Evolutionary conservation across 2,797 vertebrate genomes (phyloP).

Genomic region (Picus viridis): DNA sequence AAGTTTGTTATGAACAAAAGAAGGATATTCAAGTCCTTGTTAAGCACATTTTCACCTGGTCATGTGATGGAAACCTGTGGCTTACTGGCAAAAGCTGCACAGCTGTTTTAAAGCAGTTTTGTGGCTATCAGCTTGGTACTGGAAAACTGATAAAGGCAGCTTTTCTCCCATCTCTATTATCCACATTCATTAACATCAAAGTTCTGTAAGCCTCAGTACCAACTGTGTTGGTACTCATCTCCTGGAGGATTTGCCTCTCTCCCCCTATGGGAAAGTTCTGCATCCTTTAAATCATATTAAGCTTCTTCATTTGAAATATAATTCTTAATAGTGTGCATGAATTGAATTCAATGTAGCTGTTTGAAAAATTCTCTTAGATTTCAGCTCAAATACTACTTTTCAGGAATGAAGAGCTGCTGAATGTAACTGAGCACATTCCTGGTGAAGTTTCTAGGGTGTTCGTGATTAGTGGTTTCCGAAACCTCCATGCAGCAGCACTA

Average conservation of each 20-base stretch:
- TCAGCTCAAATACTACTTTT: constrained; percentile 63
- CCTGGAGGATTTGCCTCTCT: constrained; percentile 73
- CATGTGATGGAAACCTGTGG: constrained; percentile 43
- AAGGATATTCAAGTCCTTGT: constrained; percentile 38
- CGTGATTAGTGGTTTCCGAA: neutral
- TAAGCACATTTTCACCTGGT: constrained; percentile 65
- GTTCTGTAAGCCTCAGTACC: constrained; percentile 68
- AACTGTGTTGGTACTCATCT: constrained; percentile 73
- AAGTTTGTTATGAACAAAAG: constrained; percentile 58
- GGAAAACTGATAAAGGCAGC: constrained; percentile 66
- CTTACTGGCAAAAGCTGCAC: constrained; percentile 58
- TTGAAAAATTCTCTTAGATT: constrained; percentile 68
- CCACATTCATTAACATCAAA: constrained; percentile 75
- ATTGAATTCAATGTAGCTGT: constrained; percentile 66
- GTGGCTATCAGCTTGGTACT: constrained; percentile 70
- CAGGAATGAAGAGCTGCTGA: constrained; percentile 34
- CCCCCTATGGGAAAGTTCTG: constrained; percentile 72
- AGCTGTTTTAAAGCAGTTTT: constrained; percentile 65
- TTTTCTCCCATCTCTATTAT: constrained; percentile 63
- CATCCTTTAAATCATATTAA: constrained; percentile 78
- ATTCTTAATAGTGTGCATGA: constrained; percentile 68
- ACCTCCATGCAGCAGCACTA: constrained; percentile 14
- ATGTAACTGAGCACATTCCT: constrained; percentile 42
- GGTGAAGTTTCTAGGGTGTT: constrained; percentile 48
- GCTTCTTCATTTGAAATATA: constrained; percentile 74